phyloP scores from a whole-genome alignment of 2,888 invertebrate species.

The Chrysopilus asiliformis region DNA sequence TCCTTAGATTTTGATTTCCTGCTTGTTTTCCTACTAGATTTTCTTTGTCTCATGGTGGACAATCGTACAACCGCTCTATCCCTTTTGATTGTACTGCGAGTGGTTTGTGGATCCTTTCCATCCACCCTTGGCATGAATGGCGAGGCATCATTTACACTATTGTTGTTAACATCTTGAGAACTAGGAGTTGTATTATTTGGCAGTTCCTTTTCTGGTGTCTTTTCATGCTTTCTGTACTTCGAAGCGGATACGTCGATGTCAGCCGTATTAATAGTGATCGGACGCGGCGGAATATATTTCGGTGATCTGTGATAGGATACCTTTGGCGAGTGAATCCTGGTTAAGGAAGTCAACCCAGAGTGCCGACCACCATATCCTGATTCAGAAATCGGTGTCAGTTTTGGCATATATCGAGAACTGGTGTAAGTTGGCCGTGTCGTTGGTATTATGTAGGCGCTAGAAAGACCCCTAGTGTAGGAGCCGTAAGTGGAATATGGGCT shows the following conservation, averaged over 20 bases:
- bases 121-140: slow-evolving; percentile 39
- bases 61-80: slow-evolving; percentile 62
- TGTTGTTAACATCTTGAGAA: slow-evolving; percentile 1
- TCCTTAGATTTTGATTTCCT: slow-evolving; percentile 12
- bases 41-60: slow-evolving; percentile 42
- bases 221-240: slow-evolving; percentile 35
- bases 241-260: slow-evolving; percentile 72
- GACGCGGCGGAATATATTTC: slow-evolving; percentile 42
- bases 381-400: slow-evolving; percentile 60
- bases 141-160: slow-evolving; percentile 14
- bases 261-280: slow-evolving; percentile 67
- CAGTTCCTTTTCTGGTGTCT: not conserved
- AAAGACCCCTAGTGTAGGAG: slow-evolving; percentile 41
- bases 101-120: slow-evolving; percentile 35
- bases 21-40: slow-evolving; percentile 1
- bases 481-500: slow-evolving; percentile 36
- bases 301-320: slow-evolving; percentile 37
- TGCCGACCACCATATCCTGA: slow-evolving; percentile 27
- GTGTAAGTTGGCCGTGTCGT: slow-evolving; percentile 24
- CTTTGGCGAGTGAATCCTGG: slow-evolving; percentile 41
- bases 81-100: slow-evolving; percentile 50
- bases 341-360: slow-evolving; percentile 31
- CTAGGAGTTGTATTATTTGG: slow-evolving; percentile 1
- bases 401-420: slow-evolving; percentile 51
- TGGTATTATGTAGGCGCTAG: slow-evolving; percentile 24